These are phyloP conservation scores for Poecilobothrus nobilitatus DNA, from an alignment of 2,888 invertebrate species.

Conservation along the genomic window DNA sequence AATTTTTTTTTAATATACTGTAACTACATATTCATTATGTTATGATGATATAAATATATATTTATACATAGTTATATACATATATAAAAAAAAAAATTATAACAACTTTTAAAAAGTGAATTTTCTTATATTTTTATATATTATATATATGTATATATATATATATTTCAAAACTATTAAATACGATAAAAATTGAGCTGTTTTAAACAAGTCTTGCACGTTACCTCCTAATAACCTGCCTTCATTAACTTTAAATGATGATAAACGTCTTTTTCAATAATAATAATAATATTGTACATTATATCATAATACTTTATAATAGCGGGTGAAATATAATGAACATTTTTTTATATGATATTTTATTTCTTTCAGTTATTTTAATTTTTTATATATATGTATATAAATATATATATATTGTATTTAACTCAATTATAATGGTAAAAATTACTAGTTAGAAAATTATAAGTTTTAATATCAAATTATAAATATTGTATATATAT, in stretches of 20 bases:
- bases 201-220: slow-evolving; percentile 1
- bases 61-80: no score
- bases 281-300: background rate
- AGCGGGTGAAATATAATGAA: slow-evolving; percentile 1
- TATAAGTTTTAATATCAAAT: background rate
- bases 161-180: background rate
- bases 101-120: no score
- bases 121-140: no score
- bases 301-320: background rate
- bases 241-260: slow-evolving; percentile 6
- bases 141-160: no score
- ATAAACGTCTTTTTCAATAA: slow-evolving; percentile 4
- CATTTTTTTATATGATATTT: background rate
- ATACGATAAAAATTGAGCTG: background rate
- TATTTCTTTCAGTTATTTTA: background rate
- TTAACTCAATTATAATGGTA: background rate
- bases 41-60: no score
- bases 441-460: background rate
- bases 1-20: no score
- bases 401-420: no score
- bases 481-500: background rate
- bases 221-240: slow-evolving; percentile 3
- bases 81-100: no score
- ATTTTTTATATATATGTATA: background rate
- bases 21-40: no score